Base-by-base conservation (phyloP, 2,797 vertebrate species). In the Micropoecilia bifurca region DNA sequence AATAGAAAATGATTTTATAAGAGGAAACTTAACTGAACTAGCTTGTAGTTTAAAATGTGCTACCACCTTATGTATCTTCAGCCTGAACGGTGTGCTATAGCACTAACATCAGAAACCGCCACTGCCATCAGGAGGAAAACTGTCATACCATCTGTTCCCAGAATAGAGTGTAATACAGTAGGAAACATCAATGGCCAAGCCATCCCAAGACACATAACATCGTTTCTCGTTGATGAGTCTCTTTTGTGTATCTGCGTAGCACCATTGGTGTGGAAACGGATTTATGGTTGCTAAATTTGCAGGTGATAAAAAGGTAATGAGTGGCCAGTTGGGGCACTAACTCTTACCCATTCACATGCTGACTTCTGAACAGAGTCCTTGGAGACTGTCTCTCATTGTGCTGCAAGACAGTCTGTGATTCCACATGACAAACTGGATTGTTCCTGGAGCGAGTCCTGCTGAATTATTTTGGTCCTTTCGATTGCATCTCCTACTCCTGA, bases 391-490 rank as follows among this genome's bases (percentile, higher is more conserved):
- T 89, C 91, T 94, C 91, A 93, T 93, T 92, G 91, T 92, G 88
- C 90, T 36, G 82, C 86, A 89, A 43, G 92, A 94, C 92, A 90
- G 76, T 93, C 91, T 81, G 89, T 92, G 92, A 93, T 93, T 92
- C 93, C 93, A 93, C 91, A 92, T 93, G 93, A 94, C 92, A 94
- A 94, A 94, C 93, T 93, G 92, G 92, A 92, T 94, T 91, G 94
- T 93, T 94, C 94, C 94, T 93, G 78, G 79, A 94, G 92, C 93
- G 93, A 93, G 93, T 93, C 92, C 90, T 86, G 90, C 90, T 93
- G 94, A 95, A 95, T 95, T 94, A 95, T 95, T 94, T 94, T 91
- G 93, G 91, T 92, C 92, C 87, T 92, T 94, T 95, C 93, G 80
- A 95, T 94, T 91, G 92, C 89, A 90, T 91, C 93, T 92, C 85